phyloP scores from a whole-genome alignment of 2,113 vertebrate species.

The Pteronura brasiliensis region DNA sequence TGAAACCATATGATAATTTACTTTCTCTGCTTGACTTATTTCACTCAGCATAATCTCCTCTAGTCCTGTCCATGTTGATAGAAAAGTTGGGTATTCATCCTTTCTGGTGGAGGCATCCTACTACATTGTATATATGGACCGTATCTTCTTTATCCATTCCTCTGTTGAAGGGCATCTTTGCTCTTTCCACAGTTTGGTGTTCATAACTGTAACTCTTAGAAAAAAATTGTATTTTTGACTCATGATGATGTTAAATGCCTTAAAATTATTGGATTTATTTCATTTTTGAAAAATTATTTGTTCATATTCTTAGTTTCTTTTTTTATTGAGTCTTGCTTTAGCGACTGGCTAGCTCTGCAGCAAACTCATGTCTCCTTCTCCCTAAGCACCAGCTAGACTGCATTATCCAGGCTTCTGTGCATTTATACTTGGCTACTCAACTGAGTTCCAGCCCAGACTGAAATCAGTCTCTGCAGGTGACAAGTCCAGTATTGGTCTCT shows the following conservation, averaged over 20 bases:
- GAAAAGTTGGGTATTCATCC: no score
- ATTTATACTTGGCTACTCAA: not conserved
- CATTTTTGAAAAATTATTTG: not conserved
- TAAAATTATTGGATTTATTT: conserved; percentile 25
- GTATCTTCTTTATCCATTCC: no score
- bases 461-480: not conserved
- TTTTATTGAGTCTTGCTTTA: not conserved
- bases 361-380: not conserved
- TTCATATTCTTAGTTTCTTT: not conserved
- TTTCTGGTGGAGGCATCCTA: no score
- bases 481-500: not conserved
- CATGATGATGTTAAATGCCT: conserved; percentile 1
- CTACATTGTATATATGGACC: no score
- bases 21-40: no score
- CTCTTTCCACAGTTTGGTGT: no score
- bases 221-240: conserved; percentile 28
- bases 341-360: not conserved
- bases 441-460: no score
- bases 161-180: no score
- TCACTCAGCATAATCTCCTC: no score
- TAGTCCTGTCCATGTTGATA: no score
- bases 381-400: not conserved
- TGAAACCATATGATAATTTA: no score
- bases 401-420: not conserved
- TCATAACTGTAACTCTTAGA: no score